Percentiles rank a stretch among this genome's conserved stretches.
Evolutionary conservation across 2,888 invertebrate species (phyloP).

Genomic region (Encarsia formosa): DNA sequence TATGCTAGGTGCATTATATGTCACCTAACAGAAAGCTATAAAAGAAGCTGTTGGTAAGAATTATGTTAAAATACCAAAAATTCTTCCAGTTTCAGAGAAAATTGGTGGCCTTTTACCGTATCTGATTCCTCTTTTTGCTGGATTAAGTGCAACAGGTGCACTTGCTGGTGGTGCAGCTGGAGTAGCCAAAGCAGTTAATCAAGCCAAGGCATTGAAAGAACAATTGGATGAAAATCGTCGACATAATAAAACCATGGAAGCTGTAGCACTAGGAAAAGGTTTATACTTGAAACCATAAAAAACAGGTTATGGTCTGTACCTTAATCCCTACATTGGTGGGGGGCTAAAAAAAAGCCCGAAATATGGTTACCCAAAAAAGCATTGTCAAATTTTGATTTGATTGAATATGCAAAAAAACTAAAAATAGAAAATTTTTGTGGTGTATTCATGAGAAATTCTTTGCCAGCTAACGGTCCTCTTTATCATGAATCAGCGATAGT

Average conservation of each 20-base stretch:
- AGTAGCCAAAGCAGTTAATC: conserved; percentile 41
- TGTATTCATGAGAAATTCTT: conserved; percentile 36
- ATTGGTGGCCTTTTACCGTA: neutral
- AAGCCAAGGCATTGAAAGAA: conserved; percentile 38
- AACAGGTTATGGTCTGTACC: conserved; percentile 1
- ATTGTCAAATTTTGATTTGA: conserved; percentile 34
- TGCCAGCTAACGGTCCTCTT: conserved; percentile 23
- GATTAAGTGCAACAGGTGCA: neutral
- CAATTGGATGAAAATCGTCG: conserved; percentile 37
- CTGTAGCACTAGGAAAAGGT: conserved; percentile 37
- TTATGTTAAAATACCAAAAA: neutral
- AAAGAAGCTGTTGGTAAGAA: neutral
- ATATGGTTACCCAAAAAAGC: conserved; percentile 35
- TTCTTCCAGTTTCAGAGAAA: neutral
- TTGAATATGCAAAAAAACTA: conserved; percentile 28
- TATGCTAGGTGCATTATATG: too few relatives aligned
- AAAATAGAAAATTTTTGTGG: conserved; percentile 36
- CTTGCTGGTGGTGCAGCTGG: conserved; percentile 42
- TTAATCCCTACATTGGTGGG: neutral
- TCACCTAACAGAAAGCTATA: neutral
- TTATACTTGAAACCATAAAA: conserved; percentile 21
- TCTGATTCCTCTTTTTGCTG: neutral
- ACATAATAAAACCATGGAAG: conserved; percentile 46
- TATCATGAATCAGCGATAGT: conserved; percentile 10
- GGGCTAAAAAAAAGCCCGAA: neutral